These are phyloP conservation scores for Thereuonema tuberculata DNA, from an alignment of 1,140 invertebrate species.

Conservation along the genomic window DNA sequence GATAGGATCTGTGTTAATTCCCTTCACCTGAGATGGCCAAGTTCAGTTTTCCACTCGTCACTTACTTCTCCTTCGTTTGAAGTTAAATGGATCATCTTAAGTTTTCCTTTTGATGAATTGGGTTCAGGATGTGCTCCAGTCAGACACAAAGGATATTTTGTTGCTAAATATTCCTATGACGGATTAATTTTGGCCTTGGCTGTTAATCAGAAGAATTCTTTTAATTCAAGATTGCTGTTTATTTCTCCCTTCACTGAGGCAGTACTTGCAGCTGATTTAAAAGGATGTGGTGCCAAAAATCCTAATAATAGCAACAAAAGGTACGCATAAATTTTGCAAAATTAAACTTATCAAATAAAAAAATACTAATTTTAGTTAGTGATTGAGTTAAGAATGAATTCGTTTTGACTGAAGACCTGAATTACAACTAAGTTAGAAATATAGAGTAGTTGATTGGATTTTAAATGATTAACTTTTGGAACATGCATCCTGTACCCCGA, in stretches of 20 bases:
- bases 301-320: not conserved
- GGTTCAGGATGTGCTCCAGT: not conserved
- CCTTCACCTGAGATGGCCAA: not conserved
- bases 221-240: not conserved
- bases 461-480: no score
- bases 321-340: no score
- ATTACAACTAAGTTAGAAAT: not conserved
- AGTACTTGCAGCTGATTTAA: not conserved
- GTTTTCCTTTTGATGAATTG: not conserved
- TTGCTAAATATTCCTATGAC: not conserved
- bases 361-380: not conserved
- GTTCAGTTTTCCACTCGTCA: not conserved
- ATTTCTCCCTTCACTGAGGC: not conserved
- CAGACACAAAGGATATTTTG: not conserved
- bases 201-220: not conserved
- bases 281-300: not conserved
- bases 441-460: not conserved
- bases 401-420: not conserved
- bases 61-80: not conserved
- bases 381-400: not conserved
- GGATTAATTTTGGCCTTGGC: not conserved
- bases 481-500: no score
- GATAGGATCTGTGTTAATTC: not conserved
- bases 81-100: not conserved
- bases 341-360: not conserved